phyloP scores from a whole-genome alignment of 2,888 invertebrate genomes.

The Halocaridina rubra region DNA sequence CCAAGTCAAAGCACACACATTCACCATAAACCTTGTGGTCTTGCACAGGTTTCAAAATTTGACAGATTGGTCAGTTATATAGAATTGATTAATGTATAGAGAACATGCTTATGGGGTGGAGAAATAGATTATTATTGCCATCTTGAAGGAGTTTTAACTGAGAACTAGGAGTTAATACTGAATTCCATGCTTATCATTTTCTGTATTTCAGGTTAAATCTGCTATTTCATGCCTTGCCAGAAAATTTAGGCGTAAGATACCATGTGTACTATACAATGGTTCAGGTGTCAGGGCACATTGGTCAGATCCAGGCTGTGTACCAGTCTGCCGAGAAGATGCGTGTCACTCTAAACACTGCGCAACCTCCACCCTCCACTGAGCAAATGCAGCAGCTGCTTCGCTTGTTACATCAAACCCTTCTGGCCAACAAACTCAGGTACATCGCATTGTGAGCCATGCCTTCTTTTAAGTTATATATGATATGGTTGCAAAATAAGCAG shows the following conservation, averaged over 20 bases:
- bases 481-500: too few relatives aligned
- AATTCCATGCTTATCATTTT: neutral
- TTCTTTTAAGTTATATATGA: too few relatives aligned
- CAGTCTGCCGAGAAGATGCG: constrained; percentile 85
- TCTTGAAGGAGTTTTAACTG: too few relatives aligned
- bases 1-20: too few relatives aligned
- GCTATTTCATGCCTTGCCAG: constrained; percentile 60
- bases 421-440: constrained; percentile 87
- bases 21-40: too few relatives aligned
- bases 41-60: too few relatives aligned
- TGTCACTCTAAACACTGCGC: constrained; percentile 77
- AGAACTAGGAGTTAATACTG: too few relatives aligned
- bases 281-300: constrained; percentile 88
- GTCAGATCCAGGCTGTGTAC: constrained; percentile 81
- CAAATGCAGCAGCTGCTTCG: constrained; percentile 92
- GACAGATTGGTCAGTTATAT: too few relatives aligned
- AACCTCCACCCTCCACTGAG: constrained; percentile 85
- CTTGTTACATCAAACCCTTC: constrained; percentile 86
- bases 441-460: too few relatives aligned
- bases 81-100: too few relatives aligned
- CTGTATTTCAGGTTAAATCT: constrained; percentile 54
- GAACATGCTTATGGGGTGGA: too few relatives aligned
- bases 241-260: constrained; percentile 71
- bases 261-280: constrained; percentile 93
- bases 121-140: too few relatives aligned